These are phyloP conservation scores for Drosophila pruinosa DNA, from an alignment of 1,140 invertebrate species.

Conservation along the genomic window DNA sequence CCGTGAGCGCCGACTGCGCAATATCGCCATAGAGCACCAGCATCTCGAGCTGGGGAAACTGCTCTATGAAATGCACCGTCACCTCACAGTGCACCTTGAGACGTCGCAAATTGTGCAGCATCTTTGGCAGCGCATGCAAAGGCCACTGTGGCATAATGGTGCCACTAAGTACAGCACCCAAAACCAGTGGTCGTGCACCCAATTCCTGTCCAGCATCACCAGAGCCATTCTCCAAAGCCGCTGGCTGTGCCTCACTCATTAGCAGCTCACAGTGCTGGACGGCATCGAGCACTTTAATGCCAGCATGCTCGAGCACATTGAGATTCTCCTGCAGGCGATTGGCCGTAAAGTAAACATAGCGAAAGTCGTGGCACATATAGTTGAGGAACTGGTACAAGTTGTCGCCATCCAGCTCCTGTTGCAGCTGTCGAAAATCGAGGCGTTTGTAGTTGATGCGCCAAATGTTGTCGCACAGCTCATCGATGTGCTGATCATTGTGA, in stretches of 20 bases:
- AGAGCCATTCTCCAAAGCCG: neutral
- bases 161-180: neutral
- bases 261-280: constrained; percentile 41
- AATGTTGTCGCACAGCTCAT: constrained; percentile 13
- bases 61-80: constrained; percentile 54
- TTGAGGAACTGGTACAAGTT: constrained; percentile 18
- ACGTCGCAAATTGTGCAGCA: constrained; percentile 40
- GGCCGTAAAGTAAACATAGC: constrained; percentile 31
- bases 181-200: too few relatives aligned
- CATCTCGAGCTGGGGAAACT: constrained; percentile 30
- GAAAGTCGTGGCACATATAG: constrained; percentile 20
- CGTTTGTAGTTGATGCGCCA: constrained; percentile 18
- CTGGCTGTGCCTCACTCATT: neutral
- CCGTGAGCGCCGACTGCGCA: constrained; percentile 40
- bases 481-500: constrained; percentile 3
- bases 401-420: constrained; percentile 4
- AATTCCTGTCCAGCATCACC: constrained; percentile 7
- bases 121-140: constrained; percentile 44
- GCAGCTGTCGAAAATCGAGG: constrained; percentile 35
- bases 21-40: constrained; percentile 33
- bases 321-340: constrained; percentile 42
- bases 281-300: constrained; percentile 9
- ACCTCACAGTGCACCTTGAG: constrained; percentile 38
- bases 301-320: constrained; percentile 37
- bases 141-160: constrained; percentile 40